Base-by-base conservation (phyloP, 1,140 invertebrate species). In the Eubasilissa regina region DNA sequence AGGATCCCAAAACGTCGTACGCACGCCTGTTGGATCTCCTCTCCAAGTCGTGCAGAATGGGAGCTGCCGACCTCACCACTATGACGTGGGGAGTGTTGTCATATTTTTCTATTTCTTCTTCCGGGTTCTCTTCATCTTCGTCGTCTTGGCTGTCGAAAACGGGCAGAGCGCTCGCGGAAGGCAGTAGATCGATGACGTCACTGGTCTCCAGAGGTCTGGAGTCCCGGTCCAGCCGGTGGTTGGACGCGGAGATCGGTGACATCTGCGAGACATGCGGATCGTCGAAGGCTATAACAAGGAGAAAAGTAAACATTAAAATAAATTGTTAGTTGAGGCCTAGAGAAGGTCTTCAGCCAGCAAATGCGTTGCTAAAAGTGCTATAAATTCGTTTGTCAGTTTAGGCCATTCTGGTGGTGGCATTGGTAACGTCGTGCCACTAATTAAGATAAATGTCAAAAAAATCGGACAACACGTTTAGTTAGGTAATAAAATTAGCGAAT, bases 191-290 rank as follows among this genome's bases (percentile, higher is more conserved):
- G 84, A 89, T 85, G 86, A 83, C 82, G 74, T 84, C 78, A 84
- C 85, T 86, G 75, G 86, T 85, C 83, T 85, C 80, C 80, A 85
- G 74, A 47, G 21, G 7, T 60, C 15, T 19, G 25, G 74, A 84
- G 79, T n/a, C 83, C 75, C 56, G 83, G 77, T n/a, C 82, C 80
- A 13, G 45, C 73, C 73, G 53, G 70, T 78, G 82, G 56, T 83
- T 77, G 21, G 85, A 84, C 17, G 85, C 80, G 17, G 91, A 91
- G 83, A 90, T 90, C 79, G 90, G 91, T 80, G 91, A 91, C 75
- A 91, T 86, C 78, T 90, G 90, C 0, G 90, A 90, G 12, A 85
- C 86, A 19, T 89, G 88, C 11, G 85, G 84, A 79, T 91, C 89
- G 79, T 90, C 88, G 75, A 89, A 87, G 84, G 86, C 89, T 90